phyloP scores from a whole-genome alignment of 2,113 vertebrate genomes.

The Callionymus lyra region DNA sequence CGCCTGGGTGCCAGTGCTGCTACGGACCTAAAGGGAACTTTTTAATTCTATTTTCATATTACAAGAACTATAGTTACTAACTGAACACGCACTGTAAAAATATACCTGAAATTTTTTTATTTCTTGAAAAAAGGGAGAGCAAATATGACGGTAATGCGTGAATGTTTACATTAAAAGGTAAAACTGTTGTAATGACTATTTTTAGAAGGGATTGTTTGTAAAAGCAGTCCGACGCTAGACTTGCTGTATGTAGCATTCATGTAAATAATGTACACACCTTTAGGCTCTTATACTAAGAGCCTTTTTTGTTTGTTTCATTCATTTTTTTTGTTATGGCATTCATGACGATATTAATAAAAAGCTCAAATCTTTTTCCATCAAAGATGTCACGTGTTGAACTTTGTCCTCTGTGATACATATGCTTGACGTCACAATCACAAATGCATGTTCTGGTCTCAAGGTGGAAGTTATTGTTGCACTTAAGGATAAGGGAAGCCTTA shows the following conservation, averaged over 20 bases:
- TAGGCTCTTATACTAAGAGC: slow-evolving; percentile 62
- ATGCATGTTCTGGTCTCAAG: too few species aligned
- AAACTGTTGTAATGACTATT: slow-evolving; percentile 37
- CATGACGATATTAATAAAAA: slow-evolving; percentile 59
- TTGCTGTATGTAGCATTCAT: slow-evolving; percentile 34
- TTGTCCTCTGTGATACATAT: too few species aligned
- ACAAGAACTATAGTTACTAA: slow-evolving; percentile 17
- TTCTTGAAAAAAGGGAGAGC: slow-evolving; percentile 6
- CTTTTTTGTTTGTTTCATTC: neutral
- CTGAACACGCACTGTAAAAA: slow-evolving; percentile 15
- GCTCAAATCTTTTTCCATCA: slow-evolving; percentile 27
- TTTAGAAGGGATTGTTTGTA: slow-evolving; percentile 44
- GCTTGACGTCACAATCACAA: too few species aligned
- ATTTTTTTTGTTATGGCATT: slow-evolving; percentile 37
- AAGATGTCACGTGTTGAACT: neutral
- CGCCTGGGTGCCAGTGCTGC: slow-evolving; percentile 37
- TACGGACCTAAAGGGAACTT: slow-evolving; percentile 31
- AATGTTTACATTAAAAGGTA: slow-evolving; percentile 59
- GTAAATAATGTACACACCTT: slow-evolving; percentile 58
- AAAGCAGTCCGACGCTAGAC: slow-evolving; percentile 40
- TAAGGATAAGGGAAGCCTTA: too few species aligned
- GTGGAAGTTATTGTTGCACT: too few species aligned
- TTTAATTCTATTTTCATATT: slow-evolving; percentile 3
- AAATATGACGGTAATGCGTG: slow-evolving; percentile 39
- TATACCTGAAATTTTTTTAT: slow-evolving; percentile 2